phyloP scores from a whole-genome alignment of 2,888 invertebrate genomes.

The Synanthedon formicaeformis region DNA sequence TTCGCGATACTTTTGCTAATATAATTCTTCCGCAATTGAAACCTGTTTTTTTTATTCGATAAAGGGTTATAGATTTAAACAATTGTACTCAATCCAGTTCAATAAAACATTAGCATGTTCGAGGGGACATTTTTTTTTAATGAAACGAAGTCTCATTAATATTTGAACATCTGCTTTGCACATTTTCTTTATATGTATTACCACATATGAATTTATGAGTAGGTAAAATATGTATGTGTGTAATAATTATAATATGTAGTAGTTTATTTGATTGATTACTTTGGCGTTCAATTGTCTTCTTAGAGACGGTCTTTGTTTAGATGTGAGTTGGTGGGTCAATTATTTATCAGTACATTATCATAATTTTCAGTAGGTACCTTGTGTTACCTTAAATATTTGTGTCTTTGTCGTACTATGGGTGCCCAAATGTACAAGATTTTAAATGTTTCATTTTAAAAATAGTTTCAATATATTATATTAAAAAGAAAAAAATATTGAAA shows the following conservation, averaged over 20 bases:
- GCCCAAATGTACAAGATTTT: too few species aligned
- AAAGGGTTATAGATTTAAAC: neutral
- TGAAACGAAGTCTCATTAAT: constrained; percentile 25
- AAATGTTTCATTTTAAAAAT: too few species aligned
- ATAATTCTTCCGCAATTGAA: neutral
- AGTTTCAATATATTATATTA: too few species aligned
- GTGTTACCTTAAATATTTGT: too few species aligned
- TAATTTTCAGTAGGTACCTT: too few species aligned
- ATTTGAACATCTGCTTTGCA: constrained; percentile 22
- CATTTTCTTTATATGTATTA: constrained; percentile 9
- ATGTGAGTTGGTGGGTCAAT: too few species aligned
- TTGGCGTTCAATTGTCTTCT: neutral
- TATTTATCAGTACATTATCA: too few species aligned
- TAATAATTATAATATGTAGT: neutral
- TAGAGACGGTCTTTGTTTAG: neutral
- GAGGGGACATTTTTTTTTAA: constrained; percentile 4
- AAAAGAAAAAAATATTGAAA: too few species aligned
- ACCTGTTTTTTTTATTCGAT: neutral
- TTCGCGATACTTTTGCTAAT: neutral
- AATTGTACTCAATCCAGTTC: neutral
- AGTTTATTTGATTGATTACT: neutral
- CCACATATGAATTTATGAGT: neutral
- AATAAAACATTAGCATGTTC: neutral
- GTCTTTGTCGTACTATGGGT: too few species aligned
- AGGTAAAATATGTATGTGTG: neutral